These are phyloP conservation scores for Neomonachus schauinslandi DNA, from an alignment of 2,113 vertebrate species.

Conservation along the genomic window DNA sequence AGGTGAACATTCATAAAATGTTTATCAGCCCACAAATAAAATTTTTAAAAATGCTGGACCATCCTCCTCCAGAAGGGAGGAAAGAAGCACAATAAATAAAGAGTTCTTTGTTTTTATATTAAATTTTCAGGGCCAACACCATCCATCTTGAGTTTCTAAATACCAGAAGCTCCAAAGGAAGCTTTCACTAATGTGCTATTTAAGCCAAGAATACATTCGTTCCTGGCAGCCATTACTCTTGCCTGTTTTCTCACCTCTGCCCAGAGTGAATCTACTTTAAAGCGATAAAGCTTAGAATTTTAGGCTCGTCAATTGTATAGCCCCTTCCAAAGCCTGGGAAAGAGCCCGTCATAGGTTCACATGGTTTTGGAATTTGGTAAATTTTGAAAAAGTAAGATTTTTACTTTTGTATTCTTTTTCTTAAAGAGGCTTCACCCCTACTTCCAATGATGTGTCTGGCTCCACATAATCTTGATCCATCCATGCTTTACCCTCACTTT, in stretches of 20 bases:
- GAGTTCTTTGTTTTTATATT: not conserved
- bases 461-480: not conserved
- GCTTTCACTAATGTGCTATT: not conserved
- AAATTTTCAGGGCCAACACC: not conserved
- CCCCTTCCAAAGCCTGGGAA: not conserved
- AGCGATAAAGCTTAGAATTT: not conserved
- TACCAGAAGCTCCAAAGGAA: not conserved
- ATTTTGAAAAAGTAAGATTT: not conserved
- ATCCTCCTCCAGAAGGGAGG: not conserved
- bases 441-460: not conserved
- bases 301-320: not conserved
- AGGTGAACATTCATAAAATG: conserved; percentile 65
- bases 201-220: conserved; percentile 6
- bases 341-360: not conserved
- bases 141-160: conserved; percentile 30
- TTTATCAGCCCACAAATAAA: conserved; percentile 62
- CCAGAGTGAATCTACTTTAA: not conserved
- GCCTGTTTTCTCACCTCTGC: not conserved
- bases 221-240: not conserved
- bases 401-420: not conserved
- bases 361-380: not conserved
- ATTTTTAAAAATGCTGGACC: conserved; percentile 39
- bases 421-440: not conserved
- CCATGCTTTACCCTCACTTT: not conserved
- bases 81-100: conserved; percentile 39